Percentiles rank a stretch among this genome's conserved stretches.
phyloP scores from a whole-genome alignment of 2,113 vertebrate species.

The Hemiprocne comata region DNA sequence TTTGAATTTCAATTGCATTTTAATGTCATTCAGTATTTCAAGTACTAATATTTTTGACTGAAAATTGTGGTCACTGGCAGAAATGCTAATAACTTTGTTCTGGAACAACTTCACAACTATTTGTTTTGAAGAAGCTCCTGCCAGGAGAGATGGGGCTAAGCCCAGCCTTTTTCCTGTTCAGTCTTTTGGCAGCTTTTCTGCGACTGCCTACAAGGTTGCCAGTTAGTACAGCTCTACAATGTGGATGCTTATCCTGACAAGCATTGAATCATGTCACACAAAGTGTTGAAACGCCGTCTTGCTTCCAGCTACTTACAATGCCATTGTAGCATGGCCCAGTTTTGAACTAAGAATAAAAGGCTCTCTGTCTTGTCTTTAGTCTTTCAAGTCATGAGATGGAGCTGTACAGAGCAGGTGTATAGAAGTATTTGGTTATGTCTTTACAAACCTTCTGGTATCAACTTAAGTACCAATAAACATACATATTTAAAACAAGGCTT shows the following conservation, averaged over 20 bases:
- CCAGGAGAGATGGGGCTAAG: not conserved
- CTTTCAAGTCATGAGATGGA: not conserved
- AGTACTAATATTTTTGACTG: not conserved
- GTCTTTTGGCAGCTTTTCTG: not conserved
- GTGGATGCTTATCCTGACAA: slow-evolving; percentile 19
- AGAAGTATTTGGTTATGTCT: not conserved
- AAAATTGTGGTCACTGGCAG: not conserved
- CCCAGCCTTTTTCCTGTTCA: not conserved
- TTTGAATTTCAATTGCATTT: not conserved
- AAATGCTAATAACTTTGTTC: not conserved
- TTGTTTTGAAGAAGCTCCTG: not conserved
- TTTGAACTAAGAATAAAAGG: not conserved
- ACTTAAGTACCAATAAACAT: not conserved
- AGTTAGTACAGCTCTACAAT: not conserved
- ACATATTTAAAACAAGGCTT: not conserved
- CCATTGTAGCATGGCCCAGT: not conserved
- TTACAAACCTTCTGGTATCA: not conserved
- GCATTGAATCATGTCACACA: not conserved
- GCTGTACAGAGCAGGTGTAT: not conserved
- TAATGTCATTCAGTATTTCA: not conserved
- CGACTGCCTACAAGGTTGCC: not conserved
- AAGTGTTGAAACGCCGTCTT: slow-evolving; percentile 3
- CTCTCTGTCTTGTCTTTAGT: not conserved
- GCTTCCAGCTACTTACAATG: slow-evolving; percentile 19
- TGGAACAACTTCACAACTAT: not conserved